Evolutionary conservation across 2,797 vertebrate species (phyloP).

Genomic region (Halcyon badia): DNA sequence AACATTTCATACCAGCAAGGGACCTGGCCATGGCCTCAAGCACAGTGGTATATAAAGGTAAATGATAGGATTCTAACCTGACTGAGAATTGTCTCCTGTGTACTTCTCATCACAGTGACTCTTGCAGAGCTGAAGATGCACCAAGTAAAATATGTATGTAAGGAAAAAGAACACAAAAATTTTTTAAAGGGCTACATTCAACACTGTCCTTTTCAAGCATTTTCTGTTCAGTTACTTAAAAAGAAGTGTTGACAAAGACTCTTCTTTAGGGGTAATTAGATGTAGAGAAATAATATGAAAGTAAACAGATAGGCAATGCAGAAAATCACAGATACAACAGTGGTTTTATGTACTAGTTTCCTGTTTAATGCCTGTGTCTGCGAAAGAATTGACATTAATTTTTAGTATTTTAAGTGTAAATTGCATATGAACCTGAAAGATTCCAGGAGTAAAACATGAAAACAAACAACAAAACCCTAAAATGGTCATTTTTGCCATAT

Average conservation of each 20-base stretch:
- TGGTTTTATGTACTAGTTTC: not conserved
- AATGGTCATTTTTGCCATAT: not conserved
- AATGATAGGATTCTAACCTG: constrained; percentile 84
- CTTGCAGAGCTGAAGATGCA: constrained; percentile 84
- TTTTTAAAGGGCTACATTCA: constrained; percentile 11
- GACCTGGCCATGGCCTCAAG: not conserved
- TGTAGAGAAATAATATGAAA: not conserved
- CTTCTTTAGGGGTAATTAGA: not conserved
- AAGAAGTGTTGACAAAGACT: not conserved
- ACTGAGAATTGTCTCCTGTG: constrained; percentile 86
- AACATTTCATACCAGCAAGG: not conserved
- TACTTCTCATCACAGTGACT: constrained; percentile 85
- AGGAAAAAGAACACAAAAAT: constrained; percentile 49
- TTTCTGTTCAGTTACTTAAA: not conserved
- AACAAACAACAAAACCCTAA: not conserved
- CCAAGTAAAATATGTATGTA: not conserved
- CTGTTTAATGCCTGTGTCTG: not conserved
- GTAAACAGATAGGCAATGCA: not conserved
- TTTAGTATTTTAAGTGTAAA: not conserved
- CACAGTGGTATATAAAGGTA: not conserved
- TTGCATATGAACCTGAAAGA: not conserved
- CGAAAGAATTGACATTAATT: not conserved
- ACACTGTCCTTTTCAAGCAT: not conserved
- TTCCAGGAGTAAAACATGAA: not conserved
- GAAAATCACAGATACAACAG: not conserved